Conservation (phyloP, 1,140 invertebrate genomes). For the Melanaphis sacchari region DNA sequence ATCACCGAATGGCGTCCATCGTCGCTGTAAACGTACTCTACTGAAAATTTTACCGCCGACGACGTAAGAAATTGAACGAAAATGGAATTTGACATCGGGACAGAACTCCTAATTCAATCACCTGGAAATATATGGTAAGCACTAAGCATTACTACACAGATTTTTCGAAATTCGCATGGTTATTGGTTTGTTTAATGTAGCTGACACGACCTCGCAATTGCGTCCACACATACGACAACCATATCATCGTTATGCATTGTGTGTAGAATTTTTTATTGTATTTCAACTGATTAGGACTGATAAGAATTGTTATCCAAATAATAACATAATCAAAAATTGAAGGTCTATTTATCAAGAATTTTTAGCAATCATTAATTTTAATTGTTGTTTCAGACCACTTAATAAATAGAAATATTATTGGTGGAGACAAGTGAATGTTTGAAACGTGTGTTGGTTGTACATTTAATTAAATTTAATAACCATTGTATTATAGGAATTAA, state of each 20-base stretch:
- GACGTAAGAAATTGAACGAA: neutral
- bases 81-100: slow-evolving; percentile 19
- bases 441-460: no score
- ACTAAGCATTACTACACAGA: neutral
- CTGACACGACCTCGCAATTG: neutral
- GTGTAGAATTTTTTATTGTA: neutral
- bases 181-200: neutral
- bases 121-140: slow-evolving; percentile 26
- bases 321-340: no score
- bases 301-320: no score
- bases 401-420: no score
- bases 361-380: no score
- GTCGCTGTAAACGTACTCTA: neutral
- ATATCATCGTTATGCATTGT: neutral
- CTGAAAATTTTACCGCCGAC: neutral
- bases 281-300: no score
- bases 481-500: no score
- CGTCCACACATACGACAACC: neutral
- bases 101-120: slow-evolving; percentile 27
- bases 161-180: neutral
- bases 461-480: no score
- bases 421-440: no score
- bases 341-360: no score
- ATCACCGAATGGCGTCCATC: neutral
- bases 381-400: no score